These are phyloP conservation scores for Strigops habroptila DNA, from an alignment of 2,113 vertebrate species.

Conservation along the genomic window DNA sequence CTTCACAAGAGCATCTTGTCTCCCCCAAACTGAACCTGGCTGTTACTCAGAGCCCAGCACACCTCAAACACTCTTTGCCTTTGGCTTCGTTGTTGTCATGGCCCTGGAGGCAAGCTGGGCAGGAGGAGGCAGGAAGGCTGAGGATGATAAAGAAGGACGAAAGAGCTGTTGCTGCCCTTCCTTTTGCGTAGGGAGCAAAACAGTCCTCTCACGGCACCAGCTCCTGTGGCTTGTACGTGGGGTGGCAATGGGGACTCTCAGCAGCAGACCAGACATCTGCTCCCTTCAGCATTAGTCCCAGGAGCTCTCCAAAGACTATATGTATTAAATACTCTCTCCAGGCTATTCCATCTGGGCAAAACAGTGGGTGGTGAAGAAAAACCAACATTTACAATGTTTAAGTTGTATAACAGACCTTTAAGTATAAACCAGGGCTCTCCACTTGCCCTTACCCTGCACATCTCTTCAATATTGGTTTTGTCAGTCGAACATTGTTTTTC, in stretches of 20 bases:
- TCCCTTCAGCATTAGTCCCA: background rate
- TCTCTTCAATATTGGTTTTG: conserved; percentile 53
- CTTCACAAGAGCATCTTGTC: background rate
- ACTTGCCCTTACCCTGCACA: background rate
- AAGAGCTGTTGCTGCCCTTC: background rate
- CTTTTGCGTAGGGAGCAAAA: background rate
- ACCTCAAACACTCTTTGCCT: background rate
- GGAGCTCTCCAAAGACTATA: background rate
- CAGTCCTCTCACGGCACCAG: background rate
- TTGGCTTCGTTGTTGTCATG: background rate
- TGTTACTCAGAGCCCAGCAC: background rate
- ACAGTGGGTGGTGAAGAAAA: conserved; percentile 47
- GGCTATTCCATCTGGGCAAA: conserved; percentile 20
- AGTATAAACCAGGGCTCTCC: conserved; percentile 3
- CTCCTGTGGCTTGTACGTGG: background rate
- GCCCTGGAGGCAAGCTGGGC: background rate
- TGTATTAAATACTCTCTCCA: background rate
- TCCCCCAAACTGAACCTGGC: background rate
- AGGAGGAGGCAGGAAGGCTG: background rate
- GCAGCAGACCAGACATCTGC: background rate
- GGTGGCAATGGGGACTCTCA: background rate
- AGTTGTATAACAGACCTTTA: background rate
- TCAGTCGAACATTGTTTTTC: conserved; percentile 44
- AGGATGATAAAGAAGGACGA: background rate
- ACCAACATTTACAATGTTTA: conserved; percentile 30